Evolutionary conservation across 2,888 invertebrate species (phyloP).

Genomic region (Willowsia nigromaculata): DNA sequence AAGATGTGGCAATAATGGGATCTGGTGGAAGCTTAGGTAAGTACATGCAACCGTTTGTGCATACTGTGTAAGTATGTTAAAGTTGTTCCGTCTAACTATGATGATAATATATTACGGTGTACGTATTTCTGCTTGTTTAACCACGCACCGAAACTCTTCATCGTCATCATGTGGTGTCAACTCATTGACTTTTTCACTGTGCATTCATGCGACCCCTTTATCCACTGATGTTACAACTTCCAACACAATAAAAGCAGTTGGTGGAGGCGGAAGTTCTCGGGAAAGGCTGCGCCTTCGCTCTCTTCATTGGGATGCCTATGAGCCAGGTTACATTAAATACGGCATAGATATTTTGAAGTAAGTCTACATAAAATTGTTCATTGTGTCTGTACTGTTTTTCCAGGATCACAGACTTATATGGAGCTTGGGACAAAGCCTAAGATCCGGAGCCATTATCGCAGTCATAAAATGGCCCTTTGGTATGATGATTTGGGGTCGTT

Average conservation of each 20-base stretch:
- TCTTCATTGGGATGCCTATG: constrained; percentile 77
- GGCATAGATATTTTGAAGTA: too few species aligned
- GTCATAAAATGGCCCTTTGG: constrained; percentile 94
- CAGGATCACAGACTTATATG: constrained; percentile 75
- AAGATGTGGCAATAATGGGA: constrained; percentile 70
- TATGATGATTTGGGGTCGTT: too few species aligned
- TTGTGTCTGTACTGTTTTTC: too few species aligned
- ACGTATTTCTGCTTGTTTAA: not conserved
- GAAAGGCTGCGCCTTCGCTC: constrained; percentile 75
- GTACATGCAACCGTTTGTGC: constrained; percentile 15
- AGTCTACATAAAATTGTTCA: too few species aligned
- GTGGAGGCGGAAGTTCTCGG: constrained; percentile 72
- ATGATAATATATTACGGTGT: not conserved
- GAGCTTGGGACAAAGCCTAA: constrained; percentile 76
- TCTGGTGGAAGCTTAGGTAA: constrained; percentile 67
- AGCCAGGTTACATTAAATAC: constrained; percentile 9
- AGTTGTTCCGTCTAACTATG: not conserved
- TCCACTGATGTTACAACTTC: not conserved
- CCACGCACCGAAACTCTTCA: constrained; percentile 14
- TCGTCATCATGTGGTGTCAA: constrained; percentile 31
- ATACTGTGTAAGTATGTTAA: not conserved
- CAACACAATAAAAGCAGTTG: constrained; percentile 18
- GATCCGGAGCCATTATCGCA: constrained; percentile 91
- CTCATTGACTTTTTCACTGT: constrained; percentile 59
- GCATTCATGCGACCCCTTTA: constrained; percentile 39